A percentile compares a stretch with the other conserved stretches of the same genome.
Conservation (phyloP, 2,113 vertebrate genomes). For the Odocoileus hemionus region DNA sequence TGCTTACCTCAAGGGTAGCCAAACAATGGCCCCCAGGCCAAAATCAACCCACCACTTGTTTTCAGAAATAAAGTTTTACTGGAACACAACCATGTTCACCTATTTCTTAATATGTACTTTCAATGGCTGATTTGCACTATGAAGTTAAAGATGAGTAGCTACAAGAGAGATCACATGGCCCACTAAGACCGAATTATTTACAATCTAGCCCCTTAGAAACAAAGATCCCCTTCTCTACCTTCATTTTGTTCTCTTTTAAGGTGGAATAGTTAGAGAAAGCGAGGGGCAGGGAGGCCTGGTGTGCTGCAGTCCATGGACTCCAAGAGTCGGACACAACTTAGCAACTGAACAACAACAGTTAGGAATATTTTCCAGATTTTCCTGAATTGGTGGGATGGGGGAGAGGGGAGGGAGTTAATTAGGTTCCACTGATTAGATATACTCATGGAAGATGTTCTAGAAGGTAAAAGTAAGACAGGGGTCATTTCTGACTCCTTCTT, state of each 20-base stretch:
- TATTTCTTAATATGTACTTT: neutral
- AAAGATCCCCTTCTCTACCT: neutral
- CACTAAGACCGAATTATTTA: neutral
- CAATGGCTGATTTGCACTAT: neutral
- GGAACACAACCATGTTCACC: neutral
- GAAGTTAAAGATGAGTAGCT: neutral
- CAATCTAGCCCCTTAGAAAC: neutral
- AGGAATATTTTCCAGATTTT: neutral
- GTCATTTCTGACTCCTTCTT: neutral
- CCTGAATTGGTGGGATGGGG: neutral
- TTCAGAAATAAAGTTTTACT: conserved; percentile 47
- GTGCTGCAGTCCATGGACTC: neutral
- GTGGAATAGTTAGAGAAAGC: neutral
- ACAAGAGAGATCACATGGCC: neutral
- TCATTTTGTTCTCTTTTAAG: neutral
- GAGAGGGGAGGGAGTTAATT: neutral
- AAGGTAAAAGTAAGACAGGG: neutral
- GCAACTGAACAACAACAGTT: neutral
- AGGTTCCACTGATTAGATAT: neutral
- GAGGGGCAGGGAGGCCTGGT: neutral
- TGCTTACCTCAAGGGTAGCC: neutral
- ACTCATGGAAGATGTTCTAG: neutral
- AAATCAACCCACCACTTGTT: neutral
- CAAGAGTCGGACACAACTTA: neutral
- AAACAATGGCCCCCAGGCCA: neutral